Evolutionary conservation across 2,797 vertebrate species (phyloP).

Genomic region (Delichon dasypus): DNA sequence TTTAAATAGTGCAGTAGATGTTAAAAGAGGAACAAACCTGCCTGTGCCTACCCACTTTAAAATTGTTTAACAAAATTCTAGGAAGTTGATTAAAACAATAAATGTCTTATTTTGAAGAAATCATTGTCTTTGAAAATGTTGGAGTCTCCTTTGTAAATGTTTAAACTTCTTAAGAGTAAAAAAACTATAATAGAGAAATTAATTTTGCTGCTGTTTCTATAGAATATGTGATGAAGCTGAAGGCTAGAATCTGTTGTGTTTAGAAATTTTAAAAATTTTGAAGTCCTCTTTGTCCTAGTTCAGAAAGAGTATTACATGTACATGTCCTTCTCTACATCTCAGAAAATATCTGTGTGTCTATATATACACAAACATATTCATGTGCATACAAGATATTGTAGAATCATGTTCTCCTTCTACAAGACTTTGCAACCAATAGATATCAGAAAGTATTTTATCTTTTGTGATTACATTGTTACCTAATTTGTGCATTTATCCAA

Average conservation of each 20-base stretch:
- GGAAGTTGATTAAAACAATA: background rate
- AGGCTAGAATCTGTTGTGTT: background rate
- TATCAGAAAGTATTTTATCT: background rate
- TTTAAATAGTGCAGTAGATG: background rate
- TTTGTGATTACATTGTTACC: background rate
- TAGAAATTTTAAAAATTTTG: background rate
- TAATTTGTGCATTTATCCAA: background rate
- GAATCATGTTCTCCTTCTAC: background rate
- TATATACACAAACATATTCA: background rate
- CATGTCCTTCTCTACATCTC: background rate
- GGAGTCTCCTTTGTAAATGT: background rate
- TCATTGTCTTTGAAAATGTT: background rate
- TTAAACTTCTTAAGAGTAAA: background rate
- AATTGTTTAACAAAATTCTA: background rate
- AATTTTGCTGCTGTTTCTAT: background rate
- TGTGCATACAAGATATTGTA: background rate
- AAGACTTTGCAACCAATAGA: background rate
- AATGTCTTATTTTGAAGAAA: background rate
- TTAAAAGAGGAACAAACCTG: background rate
- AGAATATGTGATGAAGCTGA: background rate
- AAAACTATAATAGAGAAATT: background rate
- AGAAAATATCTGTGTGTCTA: background rate
- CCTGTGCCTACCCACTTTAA: background rate
- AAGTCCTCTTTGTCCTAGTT: background rate
- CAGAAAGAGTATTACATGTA: background rate